phyloP scores from a whole-genome alignment of 2,113 vertebrate species.

The Bubo bubo region DNA sequence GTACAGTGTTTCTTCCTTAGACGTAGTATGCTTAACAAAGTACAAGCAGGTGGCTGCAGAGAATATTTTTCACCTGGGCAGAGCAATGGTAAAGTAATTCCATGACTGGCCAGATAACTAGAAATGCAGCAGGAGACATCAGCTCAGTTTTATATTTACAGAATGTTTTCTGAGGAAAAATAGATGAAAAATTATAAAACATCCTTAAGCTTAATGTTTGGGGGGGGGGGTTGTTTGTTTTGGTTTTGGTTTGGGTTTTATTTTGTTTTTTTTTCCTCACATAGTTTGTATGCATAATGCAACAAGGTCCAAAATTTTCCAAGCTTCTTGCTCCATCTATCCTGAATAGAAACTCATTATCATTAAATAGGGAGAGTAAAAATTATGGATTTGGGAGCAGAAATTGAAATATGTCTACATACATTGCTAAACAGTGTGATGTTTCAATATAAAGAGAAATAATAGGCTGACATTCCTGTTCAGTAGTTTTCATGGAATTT shows the following conservation, averaged over 20 bases:
- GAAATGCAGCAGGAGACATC: background rate
- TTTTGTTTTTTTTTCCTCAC: background rate
- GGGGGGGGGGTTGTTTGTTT: accelerated
- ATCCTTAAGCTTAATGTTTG: background rate
- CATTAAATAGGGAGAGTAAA: background rate
- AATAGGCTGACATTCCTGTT: background rate
- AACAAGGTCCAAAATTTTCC: background rate
- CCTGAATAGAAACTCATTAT: background rate
- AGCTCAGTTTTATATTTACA: background rate
- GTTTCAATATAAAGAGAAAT: background rate
- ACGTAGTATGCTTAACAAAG: background rate
- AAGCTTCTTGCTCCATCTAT: background rate
- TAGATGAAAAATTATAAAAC: background rate
- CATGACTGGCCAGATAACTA: background rate
- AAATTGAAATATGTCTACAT: background rate
- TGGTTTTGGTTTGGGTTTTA: too few species aligned
- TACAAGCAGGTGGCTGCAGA: background rate
- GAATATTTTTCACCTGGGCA: background rate
- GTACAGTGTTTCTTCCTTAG: background rate
- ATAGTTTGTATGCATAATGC: background rate
- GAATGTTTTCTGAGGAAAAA: background rate
- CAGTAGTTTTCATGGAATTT: background rate
- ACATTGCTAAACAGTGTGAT: background rate
- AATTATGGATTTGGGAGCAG: background rate
- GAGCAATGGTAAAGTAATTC: background rate